Base-by-base conservation (phyloP, 1,140 invertebrate genomes). In the Mesaphorura yosii region DNA sequence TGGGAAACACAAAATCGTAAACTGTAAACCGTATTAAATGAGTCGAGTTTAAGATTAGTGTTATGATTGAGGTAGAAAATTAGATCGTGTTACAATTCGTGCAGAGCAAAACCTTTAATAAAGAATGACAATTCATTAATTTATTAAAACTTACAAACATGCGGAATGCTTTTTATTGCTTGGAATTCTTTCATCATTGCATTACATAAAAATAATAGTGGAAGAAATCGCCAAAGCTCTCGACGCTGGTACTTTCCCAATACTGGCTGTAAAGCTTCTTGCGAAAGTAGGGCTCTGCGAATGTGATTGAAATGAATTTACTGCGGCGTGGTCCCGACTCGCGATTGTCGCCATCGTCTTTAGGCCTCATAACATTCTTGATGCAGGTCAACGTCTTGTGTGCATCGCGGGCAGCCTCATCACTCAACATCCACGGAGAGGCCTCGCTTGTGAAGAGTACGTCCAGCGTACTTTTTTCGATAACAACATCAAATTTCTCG, bases 401-500 rank as follows among this genome's bases (percentile, higher is more conserved):
- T 23, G 75, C 62, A 34, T 62, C 62, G 5, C 50, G 26, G 20
- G 59, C 48, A 14, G 65, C 66, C 45, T 67, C 65, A 40, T 64
- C 48, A 17, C 69, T 72, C 14, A 69, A 54, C 20, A 64, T 63
- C 74, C 74, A 76, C 3, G 70, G 71, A 61, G 69, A 67, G 57
- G 64, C 69, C 60, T 76, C 74, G 14, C 63, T 64, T 5, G 72
- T 73, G 26, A 76, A 64, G n/a, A 76, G 56, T 12, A 71, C 69
- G 62, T 76, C 74, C n/a, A 76, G 52, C 23, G 75, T 76, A 5
- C 69, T 72, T 62, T 76, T 76, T 57, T 76, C 74, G 37, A 76
- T 59, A 17, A 76, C 67, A 37, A 72, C 65, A 64, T 76, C 73
- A 66, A 73, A 75, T 34, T 34, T 34, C n/a, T 55, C 55, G 40